phyloP scores from a whole-genome alignment of 2,888 invertebrate species.

The Campoletis raptor region DNA sequence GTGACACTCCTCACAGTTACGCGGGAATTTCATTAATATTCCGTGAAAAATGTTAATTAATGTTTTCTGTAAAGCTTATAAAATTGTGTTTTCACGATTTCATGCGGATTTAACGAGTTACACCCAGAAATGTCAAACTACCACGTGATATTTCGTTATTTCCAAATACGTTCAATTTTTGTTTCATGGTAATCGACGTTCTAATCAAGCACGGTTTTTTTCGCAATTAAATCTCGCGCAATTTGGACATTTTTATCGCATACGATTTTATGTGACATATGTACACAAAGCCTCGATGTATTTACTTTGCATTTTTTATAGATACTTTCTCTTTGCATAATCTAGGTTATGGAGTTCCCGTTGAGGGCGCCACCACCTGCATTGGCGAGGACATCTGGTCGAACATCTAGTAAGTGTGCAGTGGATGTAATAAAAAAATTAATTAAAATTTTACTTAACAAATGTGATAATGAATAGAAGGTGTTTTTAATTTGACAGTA shows the following conservation, averaged over 20 bases:
- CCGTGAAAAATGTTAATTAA: background rate
- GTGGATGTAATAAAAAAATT: background rate
- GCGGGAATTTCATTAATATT: slow-evolving; percentile 52
- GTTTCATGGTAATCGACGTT: background rate
- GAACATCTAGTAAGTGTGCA: background rate
- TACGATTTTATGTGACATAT: slow-evolving; percentile 25
- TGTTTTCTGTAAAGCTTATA: background rate
- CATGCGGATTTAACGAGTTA: background rate
- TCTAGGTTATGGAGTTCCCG: background rate
- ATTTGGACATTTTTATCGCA: background rate
- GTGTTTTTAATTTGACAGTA: background rate
- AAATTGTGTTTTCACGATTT: background rate
- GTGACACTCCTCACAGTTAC: slow-evolving; percentile 31
- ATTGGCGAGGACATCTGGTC: background rate
- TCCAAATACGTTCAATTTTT: background rate
- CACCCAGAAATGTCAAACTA: background rate
- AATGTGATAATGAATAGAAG: background rate
- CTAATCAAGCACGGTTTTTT: background rate
- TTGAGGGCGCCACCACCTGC: slow-evolving; percentile 1
- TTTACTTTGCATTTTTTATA: background rate
- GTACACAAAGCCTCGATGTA: slow-evolving; percentile 29
- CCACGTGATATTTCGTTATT: background rate
- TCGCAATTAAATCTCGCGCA: slow-evolving; percentile 21
- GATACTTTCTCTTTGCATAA: background rate
- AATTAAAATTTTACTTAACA: background rate